Evolutionary conservation across 2,113 vertebrate genomes (phyloP).

Genomic region (Peucedramus taeniatus): DNA sequence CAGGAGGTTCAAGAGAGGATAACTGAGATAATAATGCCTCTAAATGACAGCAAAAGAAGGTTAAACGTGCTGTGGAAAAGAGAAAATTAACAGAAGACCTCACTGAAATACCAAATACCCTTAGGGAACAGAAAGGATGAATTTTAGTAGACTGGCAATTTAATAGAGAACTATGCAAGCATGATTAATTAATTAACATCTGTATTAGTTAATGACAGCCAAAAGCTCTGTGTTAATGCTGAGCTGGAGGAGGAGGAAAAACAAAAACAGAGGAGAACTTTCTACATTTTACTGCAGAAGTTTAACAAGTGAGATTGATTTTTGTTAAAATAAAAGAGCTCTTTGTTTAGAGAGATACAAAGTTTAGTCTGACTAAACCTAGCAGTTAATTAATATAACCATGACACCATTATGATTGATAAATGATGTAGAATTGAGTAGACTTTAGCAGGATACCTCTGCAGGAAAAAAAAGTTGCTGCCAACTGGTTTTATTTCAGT

Average conservation of each 20-base stretch:
- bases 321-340: background rate
- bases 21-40: background rate
- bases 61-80: background rate
- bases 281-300: background rate
- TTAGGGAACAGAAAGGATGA: slow-evolving; percentile 4
- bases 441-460: background rate
- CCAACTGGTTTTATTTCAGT: background rate
- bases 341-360: background rate
- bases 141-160: slow-evolving; percentile 21
- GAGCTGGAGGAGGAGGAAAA: background rate
- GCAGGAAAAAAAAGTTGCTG: background rate
- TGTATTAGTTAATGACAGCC: background rate
- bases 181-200: slow-evolving; percentile 43
- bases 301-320: background rate
- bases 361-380: background rate
- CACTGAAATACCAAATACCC: background rate
- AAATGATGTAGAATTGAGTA: background rate
- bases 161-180: background rate
- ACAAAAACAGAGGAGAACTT: background rate
- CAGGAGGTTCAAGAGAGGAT: background rate
- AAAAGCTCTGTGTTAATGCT: background rate
- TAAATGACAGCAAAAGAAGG: slow-evolving; percentile 3
- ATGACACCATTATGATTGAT: background rate
- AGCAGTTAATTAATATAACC: background rate
- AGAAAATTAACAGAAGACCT: background rate